Conservation (phyloP, 2,797 vertebrate genomes). For the Enteromius trimaculatus region DNA sequence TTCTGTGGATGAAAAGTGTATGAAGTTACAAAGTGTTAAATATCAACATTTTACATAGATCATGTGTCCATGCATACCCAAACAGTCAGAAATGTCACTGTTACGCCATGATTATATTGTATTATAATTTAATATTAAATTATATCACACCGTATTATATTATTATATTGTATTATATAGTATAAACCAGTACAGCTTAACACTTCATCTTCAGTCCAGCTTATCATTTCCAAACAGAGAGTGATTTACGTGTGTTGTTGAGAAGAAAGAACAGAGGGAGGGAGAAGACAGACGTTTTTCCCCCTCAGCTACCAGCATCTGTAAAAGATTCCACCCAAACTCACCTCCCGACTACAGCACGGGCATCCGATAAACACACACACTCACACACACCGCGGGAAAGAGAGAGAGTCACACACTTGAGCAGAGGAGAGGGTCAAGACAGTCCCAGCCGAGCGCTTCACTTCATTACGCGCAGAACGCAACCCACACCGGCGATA, state of each 20-base stretch:
- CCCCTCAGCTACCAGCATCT: conserved; percentile 73
- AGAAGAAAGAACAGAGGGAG: conserved; percentile 1
- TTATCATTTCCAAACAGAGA: conserved; percentile 10
- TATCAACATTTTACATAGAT: not conserved
- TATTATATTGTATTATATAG: not conserved
- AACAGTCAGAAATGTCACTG: not conserved
- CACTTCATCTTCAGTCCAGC: not conserved
- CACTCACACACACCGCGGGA: not conserved
- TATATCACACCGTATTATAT: too few species aligned
- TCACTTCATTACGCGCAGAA: conserved; percentile 30
- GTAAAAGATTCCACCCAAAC: conserved; percentile 67
- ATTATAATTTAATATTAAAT: not conserved
- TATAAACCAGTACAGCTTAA: not conserved
- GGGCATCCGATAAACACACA: conserved; percentile 76
- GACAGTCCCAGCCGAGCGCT: conserved; percentile 51
- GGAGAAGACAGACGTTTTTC: not conserved
- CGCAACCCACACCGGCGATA: not conserved
- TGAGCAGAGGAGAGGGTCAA: conserved; percentile 73
- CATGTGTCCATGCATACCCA: not conserved
- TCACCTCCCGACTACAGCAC: conserved; percentile 66
- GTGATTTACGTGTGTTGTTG: conserved; percentile 25
- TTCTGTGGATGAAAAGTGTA: not conserved
- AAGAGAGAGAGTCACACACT: conserved; percentile 58
- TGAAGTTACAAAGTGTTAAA: not conserved
- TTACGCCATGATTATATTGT: not conserved